A percentile compares a stretch with the other conserved stretches of the same genome.
phyloP scores from a whole-genome alignment of 2,797 vertebrate species.

The Danio jaintianensis region DNA sequence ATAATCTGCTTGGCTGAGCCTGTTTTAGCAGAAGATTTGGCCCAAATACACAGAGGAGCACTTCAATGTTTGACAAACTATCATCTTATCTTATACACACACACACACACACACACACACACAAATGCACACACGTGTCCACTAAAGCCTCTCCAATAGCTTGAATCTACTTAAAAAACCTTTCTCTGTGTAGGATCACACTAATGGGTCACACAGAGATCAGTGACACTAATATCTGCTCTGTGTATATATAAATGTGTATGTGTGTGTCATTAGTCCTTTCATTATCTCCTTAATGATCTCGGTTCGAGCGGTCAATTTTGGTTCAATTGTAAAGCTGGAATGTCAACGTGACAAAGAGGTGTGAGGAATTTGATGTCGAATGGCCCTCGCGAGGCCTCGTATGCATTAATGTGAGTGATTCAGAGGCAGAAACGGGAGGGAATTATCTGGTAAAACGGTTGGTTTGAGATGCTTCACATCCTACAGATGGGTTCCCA shows the following conservation, averaged over 20 bases:
- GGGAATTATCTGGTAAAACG: constrained; percentile 30
- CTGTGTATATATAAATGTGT: neutral
- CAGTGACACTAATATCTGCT: constrained; percentile 42
- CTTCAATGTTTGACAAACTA: constrained; percentile 72
- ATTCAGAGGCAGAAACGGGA: neutral
- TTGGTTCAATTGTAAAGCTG: constrained; percentile 10
- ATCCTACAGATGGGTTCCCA: constrained; percentile 50
- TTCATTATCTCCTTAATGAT: constrained; percentile 47
- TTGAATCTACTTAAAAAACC: constrained; percentile 61
- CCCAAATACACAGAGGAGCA: constrained; percentile 62
- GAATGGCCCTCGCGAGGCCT: neutral
- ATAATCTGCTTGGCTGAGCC: constrained; percentile 74
- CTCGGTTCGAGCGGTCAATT: constrained; percentile 23
- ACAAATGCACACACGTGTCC: constrained; percentile 10
- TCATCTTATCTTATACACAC: constrained; percentile 16
- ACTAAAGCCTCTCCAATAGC: constrained; percentile 53
- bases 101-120: neutral
- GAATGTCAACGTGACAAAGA: constrained; percentile 31
- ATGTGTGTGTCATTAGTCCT: constrained; percentile 23
- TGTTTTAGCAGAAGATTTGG: constrained; percentile 74
- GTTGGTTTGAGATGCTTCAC: constrained; percentile 19
- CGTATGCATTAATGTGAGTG: neutral
- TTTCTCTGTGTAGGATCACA: constrained; percentile 49
- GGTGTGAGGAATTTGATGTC: constrained; percentile 12
- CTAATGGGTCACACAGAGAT: constrained; percentile 50